These are phyloP conservation scores for Apamea sordens DNA, from an alignment of 2,888 invertebrate genomes.

Conservation along the genomic window DNA sequence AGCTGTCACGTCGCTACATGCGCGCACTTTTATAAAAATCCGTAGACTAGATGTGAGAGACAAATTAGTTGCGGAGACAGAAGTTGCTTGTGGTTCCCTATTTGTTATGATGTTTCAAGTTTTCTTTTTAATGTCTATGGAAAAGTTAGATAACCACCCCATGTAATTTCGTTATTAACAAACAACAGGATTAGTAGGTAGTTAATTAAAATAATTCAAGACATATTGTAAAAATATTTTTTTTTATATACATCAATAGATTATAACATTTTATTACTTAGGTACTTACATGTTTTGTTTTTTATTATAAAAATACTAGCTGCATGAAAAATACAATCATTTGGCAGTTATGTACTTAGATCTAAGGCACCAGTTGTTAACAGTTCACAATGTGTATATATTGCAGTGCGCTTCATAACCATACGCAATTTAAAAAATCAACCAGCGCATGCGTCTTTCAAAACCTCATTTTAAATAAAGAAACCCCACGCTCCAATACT, in stretches of 20 bases:
- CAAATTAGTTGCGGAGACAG: no score
- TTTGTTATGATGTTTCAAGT: not conserved
- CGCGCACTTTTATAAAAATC: no score
- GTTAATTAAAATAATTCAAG: slow-evolving; percentile 6
- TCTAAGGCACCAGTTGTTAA: slow-evolving; percentile 52
- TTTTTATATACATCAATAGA: slow-evolving; percentile 72
- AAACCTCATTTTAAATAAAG: not conserved
- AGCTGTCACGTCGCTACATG: no score
- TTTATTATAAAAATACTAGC: slow-evolving; percentile 58
- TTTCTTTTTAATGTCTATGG: not conserved
- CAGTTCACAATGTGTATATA: slow-evolving; percentile 11
- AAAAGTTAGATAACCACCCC: not conserved
- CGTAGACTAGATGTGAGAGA: no score
- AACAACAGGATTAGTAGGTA: not conserved
- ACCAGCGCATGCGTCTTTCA: not conserved
- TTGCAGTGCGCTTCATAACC: slow-evolving; percentile 9
- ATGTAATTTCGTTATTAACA: not conserved
- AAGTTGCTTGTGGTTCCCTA: no score
- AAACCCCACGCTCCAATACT: not conserved
- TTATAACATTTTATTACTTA: slow-evolving; percentile 49
- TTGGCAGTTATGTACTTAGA: slow-evolving; percentile 47
- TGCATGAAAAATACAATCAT: slow-evolving; percentile 53
- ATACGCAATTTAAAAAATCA: slow-evolving; percentile 19
- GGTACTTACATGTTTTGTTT: slow-evolving; percentile 29
- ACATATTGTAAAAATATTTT: slow-evolving; percentile 57